Base-by-base conservation (phyloP, 2,888 invertebrate genomes). In the Melikaiella ostensackeni region DNA sequence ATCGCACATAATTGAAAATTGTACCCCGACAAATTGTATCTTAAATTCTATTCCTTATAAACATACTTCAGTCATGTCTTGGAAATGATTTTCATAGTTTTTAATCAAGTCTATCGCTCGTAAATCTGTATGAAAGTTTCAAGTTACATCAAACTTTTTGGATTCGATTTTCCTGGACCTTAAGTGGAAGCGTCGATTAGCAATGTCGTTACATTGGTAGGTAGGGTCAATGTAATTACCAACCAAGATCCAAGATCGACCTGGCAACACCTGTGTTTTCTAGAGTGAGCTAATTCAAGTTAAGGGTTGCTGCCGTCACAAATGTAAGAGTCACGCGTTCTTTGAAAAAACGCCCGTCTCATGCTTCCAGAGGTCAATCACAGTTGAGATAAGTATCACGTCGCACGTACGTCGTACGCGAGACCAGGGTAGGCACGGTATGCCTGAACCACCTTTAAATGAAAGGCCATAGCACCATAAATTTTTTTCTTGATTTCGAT, bases 311-410 rank as follows among this genome's bases (percentile, higher is more conserved):
- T 27, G n/a, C 27, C 50, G 30, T 70, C 70, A 70, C 70, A 70
- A 70, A 70, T 55, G 11, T 46, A 55, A 21, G 70, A 70, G 70
- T 70, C 70, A 70, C 70, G 70, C 46, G 33, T 50, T 50, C 70
- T 55, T 50, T 33, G 11, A 30, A 66, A 70, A 50, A 70, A 70
- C 70, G 50, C 50, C 50, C 50, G 70, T 70, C 70, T 70, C 70
- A 50, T 70, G 50, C 50, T 70, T 30, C 33, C n/a, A 50, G 30
- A 30, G 70, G 50, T 50, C 50, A 70, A 70, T 70, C 70, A 70
- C 50, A 27, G 75, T 50, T 61, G 19, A 77, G 82, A 81, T 82
- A 82, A 82, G 76, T 78, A 76, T 80, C 77, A 63, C 46, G 33
- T 42, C 33, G 75, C 77, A 79, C 76, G 79, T 75, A 75, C 77